Evolutionary conservation across 2,888 invertebrate genomes (phyloP).

Genomic region (Penaeus monodon): DNA sequence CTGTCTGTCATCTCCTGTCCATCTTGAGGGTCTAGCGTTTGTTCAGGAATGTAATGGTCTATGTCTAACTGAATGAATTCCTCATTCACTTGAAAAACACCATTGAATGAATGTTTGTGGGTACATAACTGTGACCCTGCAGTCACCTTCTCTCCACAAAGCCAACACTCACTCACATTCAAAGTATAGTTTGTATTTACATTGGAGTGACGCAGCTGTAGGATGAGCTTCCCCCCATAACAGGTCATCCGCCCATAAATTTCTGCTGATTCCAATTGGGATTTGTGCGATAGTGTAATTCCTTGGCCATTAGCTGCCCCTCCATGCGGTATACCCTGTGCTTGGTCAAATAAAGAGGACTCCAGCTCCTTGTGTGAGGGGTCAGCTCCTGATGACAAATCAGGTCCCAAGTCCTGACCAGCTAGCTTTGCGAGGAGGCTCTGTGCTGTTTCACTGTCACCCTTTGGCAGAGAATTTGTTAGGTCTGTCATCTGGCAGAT

Average conservation of each 20-base stretch:
- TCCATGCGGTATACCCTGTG: slow-evolving; percentile 34
- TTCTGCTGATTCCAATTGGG: slow-evolving; percentile 59
- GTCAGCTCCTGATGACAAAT: slow-evolving; percentile 42
- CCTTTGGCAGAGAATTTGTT: slow-evolving; percentile 62
- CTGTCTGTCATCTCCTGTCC: slow-evolving; percentile 40
- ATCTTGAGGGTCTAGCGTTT: slow-evolving; percentile 52
- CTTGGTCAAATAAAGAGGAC: slow-evolving; percentile 43
- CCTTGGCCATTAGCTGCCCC: slow-evolving; percentile 23
- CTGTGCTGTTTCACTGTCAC: slow-evolving; percentile 58
- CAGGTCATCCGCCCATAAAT: slow-evolving; percentile 64
- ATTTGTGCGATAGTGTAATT: slow-evolving; percentile 41
- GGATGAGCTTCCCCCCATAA: slow-evolving; percentile 60
- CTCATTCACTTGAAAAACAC: slow-evolving; percentile 64
- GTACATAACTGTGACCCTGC: slow-evolving; percentile 57
- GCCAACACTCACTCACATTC: slow-evolving; percentile 64
- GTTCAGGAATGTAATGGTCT: slow-evolving; percentile 64
- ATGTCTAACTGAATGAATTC: slow-evolving; percentile 63
- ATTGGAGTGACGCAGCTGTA: slow-evolving; percentile 61
- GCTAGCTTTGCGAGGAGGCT: slow-evolving; percentile 59
- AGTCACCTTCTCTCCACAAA: slow-evolving; percentile 62
- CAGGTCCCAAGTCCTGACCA: slow-evolving; percentile 57
- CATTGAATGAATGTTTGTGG: slow-evolving; percentile 62
- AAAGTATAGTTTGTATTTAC: slow-evolving; percentile 61
- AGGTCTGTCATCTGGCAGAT: slow-evolving; percentile 64
- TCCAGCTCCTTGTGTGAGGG: slow-evolving; percentile 45